Percentiles rank a stretch among this genome's conserved stretches.
These are phyloP conservation scores for Megalopta genalis DNA, from an alignment of 1,140 invertebrate genomes.

Conservation along the genomic window DNA sequence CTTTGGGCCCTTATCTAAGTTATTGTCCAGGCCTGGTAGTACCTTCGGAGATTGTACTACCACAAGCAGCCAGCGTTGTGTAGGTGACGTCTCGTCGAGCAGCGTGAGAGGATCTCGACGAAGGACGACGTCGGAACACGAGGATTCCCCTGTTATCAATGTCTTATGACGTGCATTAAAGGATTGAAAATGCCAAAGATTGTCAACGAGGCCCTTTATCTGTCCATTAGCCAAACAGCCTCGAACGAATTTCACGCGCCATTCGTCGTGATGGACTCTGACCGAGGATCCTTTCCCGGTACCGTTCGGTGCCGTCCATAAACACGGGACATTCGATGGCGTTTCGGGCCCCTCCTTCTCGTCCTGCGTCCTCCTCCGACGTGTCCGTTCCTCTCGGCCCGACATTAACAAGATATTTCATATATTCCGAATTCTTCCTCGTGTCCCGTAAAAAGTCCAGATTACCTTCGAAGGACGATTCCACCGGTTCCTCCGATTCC, in stretches of 20 bases:
- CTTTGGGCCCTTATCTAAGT: slow-evolving; percentile 68
- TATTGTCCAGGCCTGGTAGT: slow-evolving; percentile 65
- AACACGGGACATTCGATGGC: slow-evolving; percentile 23
- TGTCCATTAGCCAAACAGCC: slow-evolving; percentile 73
- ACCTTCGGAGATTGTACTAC: slow-evolving; percentile 58
- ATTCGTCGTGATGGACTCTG: slow-evolving; percentile 40
- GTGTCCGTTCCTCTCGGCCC: background rate
- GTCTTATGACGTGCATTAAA: slow-evolving; percentile 75
- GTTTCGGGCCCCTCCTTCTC: background rate
- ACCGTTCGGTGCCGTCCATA: slow-evolving; percentile 28
- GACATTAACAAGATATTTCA: background rate
- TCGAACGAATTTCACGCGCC: slow-evolving; percentile 64
- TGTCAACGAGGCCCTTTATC: slow-evolving; percentile 71
- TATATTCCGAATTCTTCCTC: too few species aligned
- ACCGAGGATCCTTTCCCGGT: slow-evolving; percentile 9
- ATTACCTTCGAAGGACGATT: background rate
- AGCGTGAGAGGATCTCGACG: background rate
- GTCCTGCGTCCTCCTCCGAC: background rate
- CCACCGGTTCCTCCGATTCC: background rate
- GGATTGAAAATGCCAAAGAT: slow-evolving; percentile 74
- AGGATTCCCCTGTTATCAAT: slow-evolving; percentile 66
- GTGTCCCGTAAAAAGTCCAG: background rate
- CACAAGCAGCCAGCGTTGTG: background rate
- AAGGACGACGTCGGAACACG: slow-evolving; percentile 16
- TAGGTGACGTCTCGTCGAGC: background rate